Base-by-base conservation (phyloP, 2,113 vertebrate genomes). In the Bufo gargarizans region DNA sequence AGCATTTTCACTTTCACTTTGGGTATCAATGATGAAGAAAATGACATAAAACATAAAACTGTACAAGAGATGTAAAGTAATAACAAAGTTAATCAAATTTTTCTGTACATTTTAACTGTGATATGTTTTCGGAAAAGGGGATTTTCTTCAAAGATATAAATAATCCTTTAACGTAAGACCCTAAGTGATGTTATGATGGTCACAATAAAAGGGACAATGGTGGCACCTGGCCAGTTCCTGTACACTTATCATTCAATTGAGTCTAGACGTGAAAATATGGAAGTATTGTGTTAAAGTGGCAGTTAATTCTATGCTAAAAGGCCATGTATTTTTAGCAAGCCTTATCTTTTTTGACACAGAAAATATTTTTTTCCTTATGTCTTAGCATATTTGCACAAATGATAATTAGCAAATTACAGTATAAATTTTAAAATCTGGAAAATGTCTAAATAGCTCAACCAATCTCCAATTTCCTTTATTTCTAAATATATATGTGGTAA, bases 151-250 rank as follows among this genome's bases (percentile, higher is more conserved):
- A 49, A 11, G 72, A 76, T 50, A 50, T 20, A 71, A 76, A 76
- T 76, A 50, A 76, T 50, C 47, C 9, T 47, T 19, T 76, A 50
- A 20, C 20, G 9, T 86, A 33, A 20, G 14, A 61, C 45, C 55
- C 55, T 82, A 69, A 43, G 74, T 72, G 78, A 55, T 88, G 43
- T 53, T 76, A 22, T 61, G 22, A 67, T 77, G 86, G 43, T 10
- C 55, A 82, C 45, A 63, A 88, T 71, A 76, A n/a, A 65, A 33
- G 47, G 56, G 58, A 88, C 87, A 88, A 88, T 88, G 47, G 59
- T 88, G 87, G 87, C 87, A 84, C 13, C 43, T 13, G 58, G 80
- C 87, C 87, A 88, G 87, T 63, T 82, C 79, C 71, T 77, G 69
- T 6, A 9, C n/a, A 84, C 47, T 63, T 63, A 80, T 79, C 86